These are phyloP conservation scores for Auanema freiburgensis DNA, from an alignment of 2,888 invertebrate genomes.

Conservation along the genomic window DNA sequence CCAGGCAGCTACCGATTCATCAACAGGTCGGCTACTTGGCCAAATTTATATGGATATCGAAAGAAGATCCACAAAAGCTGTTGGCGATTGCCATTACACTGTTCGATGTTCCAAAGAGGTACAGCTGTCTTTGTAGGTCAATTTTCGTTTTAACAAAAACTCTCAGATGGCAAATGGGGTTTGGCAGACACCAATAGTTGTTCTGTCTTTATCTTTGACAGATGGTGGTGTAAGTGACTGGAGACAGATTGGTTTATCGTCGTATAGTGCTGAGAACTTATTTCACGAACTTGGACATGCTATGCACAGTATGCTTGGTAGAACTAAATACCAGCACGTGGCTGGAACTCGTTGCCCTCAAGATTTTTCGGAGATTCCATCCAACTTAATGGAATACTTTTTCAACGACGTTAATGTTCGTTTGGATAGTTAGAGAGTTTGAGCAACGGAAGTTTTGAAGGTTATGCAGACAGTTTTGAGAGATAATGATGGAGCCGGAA, in stretches of 20 bases:
- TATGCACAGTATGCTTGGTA: conserved; percentile 95
- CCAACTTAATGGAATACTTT: conserved; percentile 98
- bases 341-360: conserved; percentile 94
- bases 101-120: conserved; percentile 84
- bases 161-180: conserved; percentile 36
- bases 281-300: conserved; percentile 99
- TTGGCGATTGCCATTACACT: conserved; percentile 96
- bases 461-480: conserved; percentile 34
- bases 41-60: conserved; percentile 97
- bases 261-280: conserved; percentile 87
- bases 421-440: background rate
- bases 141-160: background rate
- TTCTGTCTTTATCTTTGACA: conserved; percentile 54
- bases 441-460: conserved; percentile 10
- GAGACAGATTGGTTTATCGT: conserved; percentile 13
- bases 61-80: conserved; percentile 84
- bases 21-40: conserved; percentile 75
- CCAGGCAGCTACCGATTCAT: conserved; percentile 75
- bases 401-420: conserved; percentile 73
- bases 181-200: conserved; percentile 59
- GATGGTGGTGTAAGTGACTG: conserved; percentile 21
- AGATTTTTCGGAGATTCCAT: conserved; percentile 96
- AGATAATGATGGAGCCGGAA: conserved; percentile 75
- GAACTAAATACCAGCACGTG: conserved; percentile 93
- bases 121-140: background rate